Evolutionary conservation across 2,113 vertebrate genomes (phyloP).

Genomic region (Pampusana beccarii): DNA sequence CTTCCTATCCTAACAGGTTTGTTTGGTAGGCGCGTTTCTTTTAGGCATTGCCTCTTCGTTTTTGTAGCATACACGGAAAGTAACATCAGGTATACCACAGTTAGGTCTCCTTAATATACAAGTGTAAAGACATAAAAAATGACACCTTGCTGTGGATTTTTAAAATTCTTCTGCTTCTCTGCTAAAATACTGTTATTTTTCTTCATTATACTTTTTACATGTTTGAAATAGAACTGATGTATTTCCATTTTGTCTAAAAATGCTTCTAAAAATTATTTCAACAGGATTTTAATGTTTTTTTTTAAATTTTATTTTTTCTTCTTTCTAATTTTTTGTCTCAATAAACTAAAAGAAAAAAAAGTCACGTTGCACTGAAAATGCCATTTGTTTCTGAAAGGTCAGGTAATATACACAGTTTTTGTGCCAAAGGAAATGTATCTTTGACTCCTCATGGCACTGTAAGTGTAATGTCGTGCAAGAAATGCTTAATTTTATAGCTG

Average conservation of each 20-base stretch:
- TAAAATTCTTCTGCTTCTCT: not conserved
- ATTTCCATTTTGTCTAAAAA: not conserved
- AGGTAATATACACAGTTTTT: not conserved
- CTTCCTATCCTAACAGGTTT: not conserved
- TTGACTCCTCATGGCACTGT: not conserved
- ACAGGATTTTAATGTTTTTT: not conserved
- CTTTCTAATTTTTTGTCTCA: not conserved
- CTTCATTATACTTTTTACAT: not conserved
- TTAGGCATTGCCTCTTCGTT: not conserved
- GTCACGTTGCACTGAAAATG: not conserved
- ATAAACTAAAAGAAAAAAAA: not conserved
- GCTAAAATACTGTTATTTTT: not conserved
- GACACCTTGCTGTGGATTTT: not conserved
- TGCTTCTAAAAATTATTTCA: not conserved
- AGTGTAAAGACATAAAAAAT: not conserved
- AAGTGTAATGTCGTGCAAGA: not conserved
- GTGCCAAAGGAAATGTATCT: not conserved
- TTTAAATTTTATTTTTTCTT: not conserved
- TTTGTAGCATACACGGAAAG: not conserved
- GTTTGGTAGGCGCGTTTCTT: not conserved
- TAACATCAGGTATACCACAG: not conserved
- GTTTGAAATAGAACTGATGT: not conserved
- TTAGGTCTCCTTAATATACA: not conserved
- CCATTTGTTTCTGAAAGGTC: slow-evolving; percentile 28
- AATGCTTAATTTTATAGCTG: not conserved